Conservation (phyloP, 2,797 vertebrate genomes). For the Anguilla marmorata region DNA sequence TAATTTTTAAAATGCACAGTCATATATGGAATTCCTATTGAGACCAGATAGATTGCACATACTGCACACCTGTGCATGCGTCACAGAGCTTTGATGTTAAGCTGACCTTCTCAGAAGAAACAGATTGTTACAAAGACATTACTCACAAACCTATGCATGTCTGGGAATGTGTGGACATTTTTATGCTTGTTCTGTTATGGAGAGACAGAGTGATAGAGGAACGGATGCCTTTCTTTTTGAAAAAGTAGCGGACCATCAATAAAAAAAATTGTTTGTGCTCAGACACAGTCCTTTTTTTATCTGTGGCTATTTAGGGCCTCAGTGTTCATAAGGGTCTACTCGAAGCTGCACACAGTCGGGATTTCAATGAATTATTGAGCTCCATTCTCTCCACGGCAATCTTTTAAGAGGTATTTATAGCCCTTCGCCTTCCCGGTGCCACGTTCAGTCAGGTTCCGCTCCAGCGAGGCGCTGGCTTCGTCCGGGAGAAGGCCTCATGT, state of each 20-base stretch:
- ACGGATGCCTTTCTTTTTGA: slow-evolving; percentile 36
- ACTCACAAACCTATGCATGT: not conserved
- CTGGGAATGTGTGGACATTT: not conserved
- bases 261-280: not conserved
- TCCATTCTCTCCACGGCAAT: slow-evolving; percentile 58
- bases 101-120: not conserved
- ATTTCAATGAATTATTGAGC: slow-evolving; percentile 71
- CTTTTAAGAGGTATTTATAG: slow-evolving; percentile 67
- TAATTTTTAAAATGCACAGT: not conserved
- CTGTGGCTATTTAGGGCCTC: slow-evolving; percentile 49
- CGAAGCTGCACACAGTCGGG: slow-evolving; percentile 55
- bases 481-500: not conserved
- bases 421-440: slow-evolving; percentile 39
- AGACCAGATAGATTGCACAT: not conserved
- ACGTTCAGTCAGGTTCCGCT: slow-evolving; percentile 29
- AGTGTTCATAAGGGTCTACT: slow-evolving; percentile 55
- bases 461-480: not conserved
- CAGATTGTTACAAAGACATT: not conserved
- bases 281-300: slow-evolving; percentile 22
- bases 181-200: not conserved
- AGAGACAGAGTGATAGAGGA: slow-evolving; percentile 12
- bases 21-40: not conserved
- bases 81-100: not conserved
- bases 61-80: not conserved
- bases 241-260: not conserved